Conservation (phyloP, 2,113 vertebrate genomes). For the Quiscalus mexicanus region DNA sequence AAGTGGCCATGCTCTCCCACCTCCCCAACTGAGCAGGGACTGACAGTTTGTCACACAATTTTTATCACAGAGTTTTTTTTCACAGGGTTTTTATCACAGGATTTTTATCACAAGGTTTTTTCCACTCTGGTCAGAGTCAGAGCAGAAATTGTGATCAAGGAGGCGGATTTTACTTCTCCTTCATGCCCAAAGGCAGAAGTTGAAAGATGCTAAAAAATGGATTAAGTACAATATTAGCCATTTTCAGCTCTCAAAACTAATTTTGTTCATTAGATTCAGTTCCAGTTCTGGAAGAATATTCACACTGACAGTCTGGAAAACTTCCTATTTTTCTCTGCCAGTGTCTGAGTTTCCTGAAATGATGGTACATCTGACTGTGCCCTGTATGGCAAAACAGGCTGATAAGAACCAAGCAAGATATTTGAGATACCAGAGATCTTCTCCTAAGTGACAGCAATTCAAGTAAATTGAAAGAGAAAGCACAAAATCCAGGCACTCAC, state of each 20-base stretch:
- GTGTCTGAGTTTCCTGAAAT: neutral
- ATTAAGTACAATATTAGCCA: neutral
- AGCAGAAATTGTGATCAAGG: neutral
- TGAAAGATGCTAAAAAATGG: neutral
- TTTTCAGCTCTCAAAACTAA: conserved; percentile 11
- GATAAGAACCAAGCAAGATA: neutral
- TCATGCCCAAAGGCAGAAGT: conserved; percentile 50
- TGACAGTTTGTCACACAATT: neutral
- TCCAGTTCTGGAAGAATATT: conserved; percentile 33
- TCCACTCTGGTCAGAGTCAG: neutral
- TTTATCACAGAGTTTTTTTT: neutral
- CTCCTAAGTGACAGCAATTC: neutral
- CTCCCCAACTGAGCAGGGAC: neutral
- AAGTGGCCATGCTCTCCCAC: accelerated
- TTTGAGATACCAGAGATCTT: neutral
- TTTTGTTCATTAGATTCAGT: conserved; percentile 1
- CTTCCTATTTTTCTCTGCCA: neutral
- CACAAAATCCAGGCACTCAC: neutral
- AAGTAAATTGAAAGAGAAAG: neutral
- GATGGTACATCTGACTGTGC: neutral
- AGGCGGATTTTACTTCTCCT: conserved; percentile 30
- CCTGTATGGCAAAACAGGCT: neutral
- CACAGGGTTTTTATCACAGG: neutral
- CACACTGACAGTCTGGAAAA: neutral
- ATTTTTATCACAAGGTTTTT: neutral